Base-by-base conservation (phyloP, 1,140 invertebrate species). In the Drosophila pachea region DNA sequence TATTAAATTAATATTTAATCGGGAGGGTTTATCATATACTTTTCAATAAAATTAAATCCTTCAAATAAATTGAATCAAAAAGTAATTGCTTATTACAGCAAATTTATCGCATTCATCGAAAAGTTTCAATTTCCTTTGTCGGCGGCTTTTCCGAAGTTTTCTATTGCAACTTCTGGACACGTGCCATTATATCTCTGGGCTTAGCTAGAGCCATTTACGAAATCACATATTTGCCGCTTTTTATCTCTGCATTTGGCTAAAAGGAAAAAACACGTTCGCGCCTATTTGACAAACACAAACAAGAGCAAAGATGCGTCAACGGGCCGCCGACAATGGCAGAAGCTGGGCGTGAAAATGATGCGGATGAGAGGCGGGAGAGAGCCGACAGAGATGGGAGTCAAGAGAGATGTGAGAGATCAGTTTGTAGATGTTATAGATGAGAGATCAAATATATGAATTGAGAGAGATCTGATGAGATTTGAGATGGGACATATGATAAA, bases 261-360 rank as follows among this genome's bases (percentile, higher is more conserved):
- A 22, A 35, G 29, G 0, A 8, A 11, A 7, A 12, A 52, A 47
- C 40, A 55, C 14, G 40, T 45, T 40, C 29, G 50, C 50, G 53
- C 32, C 7, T 65, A 49, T 65, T 63, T 54, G 38, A 11, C 50
- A 7, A 58, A 58, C 35, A 58, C 29, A n/a, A 36, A 31, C 48
- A 56, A 40, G 14, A 5, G n/a, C n/a, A 14, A 4, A 55, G 38
- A 32, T 56, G 40, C 54, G 54, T 56, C 54, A 45, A 45, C n/a
- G 22, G 22, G 22, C 22, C 22, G 22, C 22, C 22, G n/a, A n/a
- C n/a, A n/a, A n/a, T n/a, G 32, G 11, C 50, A 56, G 67, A 22
- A 67, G 67, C 61, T 52, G 58, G 76, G 67, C 53, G 76, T 71
- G 68, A 77, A 76, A 73, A 59, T 77, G 58, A 53, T 35, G 43